Evolutionary conservation across 2,113 vertebrate genomes (phyloP).

Genomic region (Thunnus maccoyii): DNA sequence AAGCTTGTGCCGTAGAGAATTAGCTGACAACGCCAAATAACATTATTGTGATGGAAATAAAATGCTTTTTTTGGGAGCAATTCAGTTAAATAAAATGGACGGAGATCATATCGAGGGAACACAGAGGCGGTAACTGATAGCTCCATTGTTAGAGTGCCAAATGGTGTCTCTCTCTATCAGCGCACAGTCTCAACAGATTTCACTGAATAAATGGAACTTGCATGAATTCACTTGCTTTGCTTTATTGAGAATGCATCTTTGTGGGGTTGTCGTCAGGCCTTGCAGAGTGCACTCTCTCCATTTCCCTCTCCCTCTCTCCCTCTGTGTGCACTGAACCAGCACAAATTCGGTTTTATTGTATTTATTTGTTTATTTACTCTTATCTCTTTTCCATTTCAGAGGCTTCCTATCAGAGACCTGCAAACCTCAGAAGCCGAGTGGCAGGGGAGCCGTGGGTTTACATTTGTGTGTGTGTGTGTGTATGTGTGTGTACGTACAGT

Average conservation of each 20-base stretch:
- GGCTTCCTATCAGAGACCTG: constrained; percentile 81
- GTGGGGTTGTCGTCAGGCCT: constrained; percentile 62
- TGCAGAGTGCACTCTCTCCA: constrained; percentile 46
- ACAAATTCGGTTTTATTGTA: constrained; percentile 83
- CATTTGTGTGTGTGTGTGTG: constrained; percentile 44
- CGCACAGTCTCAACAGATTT: constrained; percentile 65
- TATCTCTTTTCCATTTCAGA: constrained; percentile 85
- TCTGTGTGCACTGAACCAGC: constrained; percentile 81
- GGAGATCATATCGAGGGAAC: constrained; percentile 67
- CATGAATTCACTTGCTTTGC: constrained; percentile 77
- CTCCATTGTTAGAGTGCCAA: constrained; percentile 74
- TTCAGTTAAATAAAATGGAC: constrained; percentile 62
- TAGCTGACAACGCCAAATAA: constrained; percentile 86
- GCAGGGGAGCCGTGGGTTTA: constrained; percentile 71
- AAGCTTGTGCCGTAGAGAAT: constrained; percentile 83
- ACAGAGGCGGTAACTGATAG: constrained; percentile 73
- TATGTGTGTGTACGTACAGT: constrained; percentile 16
- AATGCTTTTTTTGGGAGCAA: constrained; percentile 45
- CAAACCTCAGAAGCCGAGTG: constrained; percentile 81
- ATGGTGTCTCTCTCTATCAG: constrained; percentile 70
- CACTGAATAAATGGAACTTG: constrained; percentile 72
- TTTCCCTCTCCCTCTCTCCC: constrained; percentile 50
- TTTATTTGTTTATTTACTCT: constrained; percentile 86
- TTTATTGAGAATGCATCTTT: constrained; percentile 71
- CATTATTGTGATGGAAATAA: constrained; percentile 72